These are phyloP conservation scores for Speoplatyrhinus poulsoni DNA, from an alignment of 2,113 vertebrate genomes.

Conservation along the genomic window DNA sequence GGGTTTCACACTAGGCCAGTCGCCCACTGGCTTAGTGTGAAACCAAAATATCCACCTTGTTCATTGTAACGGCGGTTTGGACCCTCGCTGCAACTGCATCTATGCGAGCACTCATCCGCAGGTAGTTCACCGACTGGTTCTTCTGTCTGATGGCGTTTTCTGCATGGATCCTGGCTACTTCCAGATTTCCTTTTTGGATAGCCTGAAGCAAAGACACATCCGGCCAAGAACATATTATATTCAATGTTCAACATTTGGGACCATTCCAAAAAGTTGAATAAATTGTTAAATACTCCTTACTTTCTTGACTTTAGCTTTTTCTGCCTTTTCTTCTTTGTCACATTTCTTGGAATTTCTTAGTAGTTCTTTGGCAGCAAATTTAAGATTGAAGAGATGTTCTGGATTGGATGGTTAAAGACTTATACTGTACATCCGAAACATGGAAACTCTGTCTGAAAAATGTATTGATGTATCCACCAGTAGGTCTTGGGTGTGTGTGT, in stretches of 20 bases:
- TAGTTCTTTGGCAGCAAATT: conserved; percentile 92
- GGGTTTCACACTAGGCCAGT: too few species aligned
- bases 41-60: conserved; percentile 78
- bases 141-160: conserved; percentile 98
- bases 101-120: conserved; percentile 96
- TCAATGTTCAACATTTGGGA: background rate
- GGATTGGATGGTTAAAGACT: conserved; percentile 62
- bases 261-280: too few species aligned
- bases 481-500: too few species aligned
- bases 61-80: conserved; percentile 96
- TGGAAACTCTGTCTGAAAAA: background rate
- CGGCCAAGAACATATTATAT: background rate
- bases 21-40: too few species aligned
- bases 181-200: conserved; percentile 96
- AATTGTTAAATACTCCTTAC: conserved; percentile 60
- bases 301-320: conserved; percentile 94
- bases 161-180: conserved; percentile 94
- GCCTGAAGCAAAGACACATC: conserved; percentile 71
- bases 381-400: conserved; percentile 92
- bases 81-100: conserved; percentile 93
- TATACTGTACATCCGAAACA: conserved; percentile 4
- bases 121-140: conserved; percentile 93
- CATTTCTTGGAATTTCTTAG: conserved; percentile 89
- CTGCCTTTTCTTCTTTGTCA: conserved; percentile 91
- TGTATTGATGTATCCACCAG: too few species aligned